Evolutionary conservation across 1,140 invertebrate species (phyloP).

Genomic region (Camponotus pennsylvanicus): DNA sequence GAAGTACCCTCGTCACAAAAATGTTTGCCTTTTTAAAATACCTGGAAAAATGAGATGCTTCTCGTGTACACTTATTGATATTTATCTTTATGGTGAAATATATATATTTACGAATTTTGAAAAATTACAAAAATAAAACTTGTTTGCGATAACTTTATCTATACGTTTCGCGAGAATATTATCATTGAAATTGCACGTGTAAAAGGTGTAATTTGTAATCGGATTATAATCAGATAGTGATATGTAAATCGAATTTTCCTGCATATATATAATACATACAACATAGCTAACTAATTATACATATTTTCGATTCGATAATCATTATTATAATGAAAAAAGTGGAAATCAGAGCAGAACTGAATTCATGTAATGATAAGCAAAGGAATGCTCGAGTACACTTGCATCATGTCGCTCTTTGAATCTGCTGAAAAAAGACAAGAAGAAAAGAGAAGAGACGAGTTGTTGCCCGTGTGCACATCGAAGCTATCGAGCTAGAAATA

Average conservation of each 20-base stretch:
- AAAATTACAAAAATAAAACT: slow-evolving; percentile 7
- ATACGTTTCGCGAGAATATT: background rate
- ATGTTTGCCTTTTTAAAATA: background rate
- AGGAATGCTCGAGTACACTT: slow-evolving; percentile 53
- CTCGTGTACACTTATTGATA: slow-evolving; percentile 22
- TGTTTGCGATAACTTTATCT: background rate
- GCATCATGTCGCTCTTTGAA: background rate
- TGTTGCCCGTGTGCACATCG: slow-evolving; percentile 29
- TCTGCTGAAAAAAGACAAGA: slow-evolving; percentile 21
- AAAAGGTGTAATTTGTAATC: slow-evolving; percentile 17
- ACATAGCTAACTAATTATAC: background rate
- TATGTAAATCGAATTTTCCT: background rate
- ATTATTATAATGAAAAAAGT: background rate
- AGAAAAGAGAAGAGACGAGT: slow-evolving; percentile 32
- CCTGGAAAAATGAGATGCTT: slow-evolving; percentile 4
- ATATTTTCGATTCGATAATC: background rate
- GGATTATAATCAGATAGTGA: background rate
- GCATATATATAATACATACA: no score
- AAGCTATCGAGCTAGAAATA: slow-evolving; percentile 35
- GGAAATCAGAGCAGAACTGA: background rate
- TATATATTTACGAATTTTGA: background rate
- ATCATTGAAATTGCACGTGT: background rate
- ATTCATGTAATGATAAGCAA: slow-evolving; percentile 51
- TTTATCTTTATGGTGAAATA: slow-evolving; percentile 24
- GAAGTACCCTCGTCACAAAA: slow-evolving; percentile 24